Conservation (phyloP, 2,113 vertebrate species). For the Brachypteracias leptosomus region DNA sequence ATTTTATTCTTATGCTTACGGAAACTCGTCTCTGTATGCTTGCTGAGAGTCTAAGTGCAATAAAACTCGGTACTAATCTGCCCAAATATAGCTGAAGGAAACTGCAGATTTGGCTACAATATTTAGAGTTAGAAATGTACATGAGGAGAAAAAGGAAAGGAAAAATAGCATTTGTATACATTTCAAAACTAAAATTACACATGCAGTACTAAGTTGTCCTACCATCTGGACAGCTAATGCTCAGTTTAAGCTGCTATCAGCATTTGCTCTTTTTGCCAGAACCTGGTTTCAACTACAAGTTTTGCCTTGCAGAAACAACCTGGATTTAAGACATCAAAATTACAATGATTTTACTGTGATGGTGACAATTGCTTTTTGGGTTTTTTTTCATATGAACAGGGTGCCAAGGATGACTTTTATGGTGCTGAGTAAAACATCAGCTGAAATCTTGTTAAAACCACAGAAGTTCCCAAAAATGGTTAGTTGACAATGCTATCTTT, state of each 20-base stretch:
- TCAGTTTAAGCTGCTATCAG: neutral
- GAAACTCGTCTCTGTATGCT: neutral
- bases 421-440: neutral
- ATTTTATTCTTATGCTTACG: neutral
- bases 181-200: neutral
- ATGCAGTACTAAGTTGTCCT: neutral
- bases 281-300: neutral
- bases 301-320: neutral
- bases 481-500: neutral
- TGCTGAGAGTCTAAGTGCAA: neutral
- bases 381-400: neutral
- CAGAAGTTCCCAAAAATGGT: neutral
- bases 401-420: neutral
- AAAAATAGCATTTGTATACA: neutral
- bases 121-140: neutral
- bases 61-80: neutral
- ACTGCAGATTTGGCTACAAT: neutral
- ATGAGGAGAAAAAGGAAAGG: neutral
- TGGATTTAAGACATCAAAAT: neutral
- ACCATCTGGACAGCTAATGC: neutral
- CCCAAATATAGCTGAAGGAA: neutral
- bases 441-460: neutral
- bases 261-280: neutral
- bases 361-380: neutral
- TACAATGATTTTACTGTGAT: neutral